phyloP scores from a whole-genome alignment of 2,888 invertebrate genomes.

The Rotaria sp. region DNA sequence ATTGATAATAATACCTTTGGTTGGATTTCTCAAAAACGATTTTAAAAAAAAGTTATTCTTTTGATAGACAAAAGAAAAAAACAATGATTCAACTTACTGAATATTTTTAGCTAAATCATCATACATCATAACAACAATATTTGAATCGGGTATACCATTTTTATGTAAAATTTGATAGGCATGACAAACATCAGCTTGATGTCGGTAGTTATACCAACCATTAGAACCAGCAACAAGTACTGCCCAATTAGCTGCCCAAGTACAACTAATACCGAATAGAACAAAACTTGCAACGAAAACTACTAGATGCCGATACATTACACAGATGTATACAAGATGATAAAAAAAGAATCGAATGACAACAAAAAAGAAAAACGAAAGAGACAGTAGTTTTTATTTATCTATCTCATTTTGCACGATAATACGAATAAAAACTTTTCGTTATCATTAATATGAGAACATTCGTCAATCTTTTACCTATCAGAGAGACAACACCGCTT shows the following conservation, averaged over 20 bases:
- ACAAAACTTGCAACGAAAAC: not conserved
- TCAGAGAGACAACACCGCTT: too few species aligned
- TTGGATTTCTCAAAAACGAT: slow-evolving; percentile 58
- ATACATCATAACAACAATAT: slow-evolving; percentile 63
- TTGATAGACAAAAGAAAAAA: not conserved
- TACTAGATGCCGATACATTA: not conserved
- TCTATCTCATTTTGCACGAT: too few species aligned
- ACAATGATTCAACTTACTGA: slow-evolving; percentile 47
- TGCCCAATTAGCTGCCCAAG: slow-evolving; percentile 55
- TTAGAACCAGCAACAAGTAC: slow-evolving; percentile 62
- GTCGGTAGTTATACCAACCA: slow-evolving; percentile 61
- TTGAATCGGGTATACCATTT: slow-evolving; percentile 60
- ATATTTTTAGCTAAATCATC: slow-evolving; percentile 61
- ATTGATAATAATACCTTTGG: slow-evolving; percentile 61
- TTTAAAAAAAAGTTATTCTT: slow-evolving; percentile 3
- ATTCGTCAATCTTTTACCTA: too few species aligned
- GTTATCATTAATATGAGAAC: too few species aligned
- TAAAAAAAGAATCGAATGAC: too few species aligned
- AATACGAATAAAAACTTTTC: too few species aligned
- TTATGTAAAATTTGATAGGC: slow-evolving; percentile 60
- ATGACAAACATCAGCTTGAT: slow-evolving; percentile 63
- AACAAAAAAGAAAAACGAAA: too few species aligned
- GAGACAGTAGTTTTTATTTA: too few species aligned
- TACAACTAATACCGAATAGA: not conserved
- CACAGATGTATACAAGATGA: not conserved